Evolutionary conservation across 2,888 invertebrate genomes (phyloP), one percentile per base, ranked within the genome.

Genomic region (Dysmachus trigonus): DNA sequence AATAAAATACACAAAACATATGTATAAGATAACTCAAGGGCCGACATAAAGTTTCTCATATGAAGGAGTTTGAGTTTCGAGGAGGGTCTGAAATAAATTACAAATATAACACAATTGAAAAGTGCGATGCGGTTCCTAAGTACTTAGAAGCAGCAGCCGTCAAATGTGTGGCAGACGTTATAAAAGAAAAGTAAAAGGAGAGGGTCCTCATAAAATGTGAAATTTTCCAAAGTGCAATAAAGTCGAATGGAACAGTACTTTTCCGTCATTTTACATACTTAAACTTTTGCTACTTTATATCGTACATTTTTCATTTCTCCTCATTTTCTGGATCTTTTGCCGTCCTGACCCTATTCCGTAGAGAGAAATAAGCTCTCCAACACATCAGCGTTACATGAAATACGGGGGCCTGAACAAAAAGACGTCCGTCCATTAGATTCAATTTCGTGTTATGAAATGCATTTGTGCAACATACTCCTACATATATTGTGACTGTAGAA

Each of bases 361-460:
- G 47, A 27, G 47, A 27, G 77, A 77, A 77, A 77, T 77, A 77
- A 77, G 41, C 47, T 77, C n/a, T 47, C 27, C 41, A 77, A 27
- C 47, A 77, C 51, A 77, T 47, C 47, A 47, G 77, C 77, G 51
- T 77, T 77, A 41, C 77, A 77, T 77, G 77, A 77, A 77, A 47
- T 77, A 77, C 30, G 47, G n/a, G n/a, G n/a, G 31, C 8, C 47
- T 77, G 77, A 41, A 77, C 77, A 77, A 77, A 77, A 77, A 77
- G 77, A 77, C 47, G 38, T 30, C 77, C 47, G 38, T 30, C 77
- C 47, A 77, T 77, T 77, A 77, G 47, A 77, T 77, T 77, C 41
- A 77, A 77, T 77, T 77, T 77, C 13, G 30, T 77, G 77, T 77
- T 77, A 77, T 77, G 77, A 77, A 77, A 77, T 77, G 77, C 38